These are phyloP conservation scores for Callithrix jacchus DNA, from an alignment of 2,113 vertebrate species.

Conservation along the genomic window DNA sequence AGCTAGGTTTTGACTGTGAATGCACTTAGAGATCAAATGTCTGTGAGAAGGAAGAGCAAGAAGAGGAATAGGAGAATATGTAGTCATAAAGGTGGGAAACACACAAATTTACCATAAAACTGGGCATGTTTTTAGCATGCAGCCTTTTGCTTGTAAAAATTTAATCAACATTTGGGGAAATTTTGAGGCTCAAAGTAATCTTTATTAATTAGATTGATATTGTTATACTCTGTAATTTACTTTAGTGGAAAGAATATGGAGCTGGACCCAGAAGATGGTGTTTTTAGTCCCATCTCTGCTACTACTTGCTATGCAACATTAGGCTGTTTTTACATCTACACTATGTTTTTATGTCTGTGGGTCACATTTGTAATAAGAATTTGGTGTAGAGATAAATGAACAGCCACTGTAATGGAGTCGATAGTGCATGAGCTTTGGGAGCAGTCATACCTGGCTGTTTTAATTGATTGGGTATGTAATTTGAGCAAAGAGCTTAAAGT, in stretches of 20 bases:
- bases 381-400: neutral
- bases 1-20: neutral
- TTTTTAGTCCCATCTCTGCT: neutral
- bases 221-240: neutral
- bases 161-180: neutral
- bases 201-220: neutral
- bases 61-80: neutral
- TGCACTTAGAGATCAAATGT: neutral
- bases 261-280: neutral
- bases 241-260: neutral
- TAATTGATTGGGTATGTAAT: neutral
- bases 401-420: neutral
- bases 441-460: neutral
- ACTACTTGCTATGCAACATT: neutral
- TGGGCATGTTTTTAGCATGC: neutral
- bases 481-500: neutral
- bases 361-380: neutral
- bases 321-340: neutral
- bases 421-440: neutral
- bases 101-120: neutral
- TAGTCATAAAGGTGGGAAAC: neutral
- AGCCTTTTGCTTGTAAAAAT: slow-evolving; percentile 4
- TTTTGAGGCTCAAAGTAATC: neutral
- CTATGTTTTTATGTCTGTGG: neutral
- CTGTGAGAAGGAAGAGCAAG: too few relatives aligned